Evolutionary conservation across 2,113 vertebrate genomes (phyloP).

Genomic region (Sceloporus tristichus): DNA sequence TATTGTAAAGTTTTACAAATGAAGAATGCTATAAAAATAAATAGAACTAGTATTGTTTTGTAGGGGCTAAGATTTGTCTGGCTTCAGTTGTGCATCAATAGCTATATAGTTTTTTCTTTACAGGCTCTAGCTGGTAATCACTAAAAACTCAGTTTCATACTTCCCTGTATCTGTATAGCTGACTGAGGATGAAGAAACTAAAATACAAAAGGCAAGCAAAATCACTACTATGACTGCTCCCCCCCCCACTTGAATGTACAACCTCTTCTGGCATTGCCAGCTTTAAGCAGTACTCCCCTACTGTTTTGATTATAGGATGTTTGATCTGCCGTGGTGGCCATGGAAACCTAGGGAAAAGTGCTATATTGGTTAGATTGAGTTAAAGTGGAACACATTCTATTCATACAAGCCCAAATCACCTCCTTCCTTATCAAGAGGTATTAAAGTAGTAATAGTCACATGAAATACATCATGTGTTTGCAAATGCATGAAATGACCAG

Average conservation of each 20-base stretch:
- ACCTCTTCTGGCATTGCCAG: constrained; percentile 47
- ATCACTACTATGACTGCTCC: constrained; percentile 33
- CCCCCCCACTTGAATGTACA: constrained; percentile 46
- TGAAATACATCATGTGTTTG: neutral
- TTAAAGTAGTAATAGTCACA: neutral
- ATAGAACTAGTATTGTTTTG: neutral
- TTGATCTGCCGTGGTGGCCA: constrained; percentile 71
- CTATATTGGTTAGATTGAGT: constrained; percentile 52
- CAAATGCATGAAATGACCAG: neutral
- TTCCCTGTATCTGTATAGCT: neutral
- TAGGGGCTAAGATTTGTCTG: neutral
- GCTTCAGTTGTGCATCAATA: neutral
- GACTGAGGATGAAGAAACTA: constrained; percentile 16
- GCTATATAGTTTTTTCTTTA: neutral
- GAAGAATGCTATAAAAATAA: neutral
- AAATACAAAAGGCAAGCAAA: constrained; percentile 22
- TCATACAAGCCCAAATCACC: neutral
- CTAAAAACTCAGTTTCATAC: neutral
- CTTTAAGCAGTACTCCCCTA: constrained; percentile 55
- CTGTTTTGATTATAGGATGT: constrained; percentile 52
- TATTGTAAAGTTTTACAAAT: neutral
- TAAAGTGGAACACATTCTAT: neutral
- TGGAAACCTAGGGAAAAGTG: constrained; percentile 74
- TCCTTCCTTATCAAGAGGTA: constrained; percentile 1
- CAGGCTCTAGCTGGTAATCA: neutral